Evolutionary conservation across 2,888 invertebrate genomes (phyloP), one percentile per base, ranked within the genome.

Genomic region (Drosophila cracens): DNA sequence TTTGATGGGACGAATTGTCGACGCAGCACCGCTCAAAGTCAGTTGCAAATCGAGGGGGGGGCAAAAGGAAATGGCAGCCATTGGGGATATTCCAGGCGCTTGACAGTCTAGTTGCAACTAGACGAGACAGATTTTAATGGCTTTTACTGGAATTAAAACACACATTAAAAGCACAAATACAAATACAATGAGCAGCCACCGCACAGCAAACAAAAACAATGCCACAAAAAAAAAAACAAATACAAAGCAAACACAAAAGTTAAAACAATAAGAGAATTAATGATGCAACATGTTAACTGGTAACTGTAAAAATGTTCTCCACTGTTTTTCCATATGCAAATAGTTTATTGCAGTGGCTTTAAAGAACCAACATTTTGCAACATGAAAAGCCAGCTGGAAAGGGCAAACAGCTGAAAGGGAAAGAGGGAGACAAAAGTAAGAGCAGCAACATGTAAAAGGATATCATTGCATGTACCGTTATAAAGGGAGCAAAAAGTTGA

Each of bases 141-240:
- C 81, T 87, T 87, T 87, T 64, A 71, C 68, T 77, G 68, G 64
- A 75, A 90, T 90, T 81, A 86, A 83, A 72, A 60, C 36, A 25
- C 36, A 25, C 49, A 40, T 31, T 53, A 16, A 43, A 46, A 56
- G 63, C 49, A 43, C 46, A 57, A 65, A 60, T 34, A 54, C 36
- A 18, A 65, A 25, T 25, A 10, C 8, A 52, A 58, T n/a, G 33
- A 25, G 34, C 70, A 46, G 36, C 7, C 33, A 38, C 36, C 46
- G 52, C 18, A 40, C 27, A 59, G 52, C 51, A 60, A 56, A 54
- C 27, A 38, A 13, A 57, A 29, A 61, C 40, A 52, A 36, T 40
- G 38, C 38, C 21, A 53, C 10, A 27, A 21, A 38, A 10, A 36
- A 25, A 61, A 49, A 59, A 56, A 33, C 18, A 43, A 43, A 43